A percentile compares a stretch with the other conserved stretches of the same genome.
These are phyloP conservation scores for Gracilinanus agilis DNA, from an alignment of 2,113 vertebrate species.

Conservation along the genomic window DNA sequence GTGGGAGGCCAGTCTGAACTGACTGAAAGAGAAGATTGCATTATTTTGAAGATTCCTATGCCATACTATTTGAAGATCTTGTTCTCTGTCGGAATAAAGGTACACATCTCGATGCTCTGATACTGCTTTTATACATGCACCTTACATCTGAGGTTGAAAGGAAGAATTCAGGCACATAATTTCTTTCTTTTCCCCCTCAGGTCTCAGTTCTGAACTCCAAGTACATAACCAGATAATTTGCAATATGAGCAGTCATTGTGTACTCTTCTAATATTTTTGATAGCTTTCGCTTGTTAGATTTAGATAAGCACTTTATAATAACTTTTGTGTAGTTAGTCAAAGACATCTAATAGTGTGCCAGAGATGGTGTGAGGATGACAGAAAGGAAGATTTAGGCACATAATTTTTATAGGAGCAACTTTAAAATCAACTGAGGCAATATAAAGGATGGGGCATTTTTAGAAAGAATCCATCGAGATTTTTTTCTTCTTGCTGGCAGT, in stretches of 20 bases:
- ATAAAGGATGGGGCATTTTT: background rate
- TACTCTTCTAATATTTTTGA: slow-evolving; percentile 9
- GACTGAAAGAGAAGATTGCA: background rate
- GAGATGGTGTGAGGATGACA: slow-evolving; percentile 20
- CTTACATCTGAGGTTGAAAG: slow-evolving; percentile 34
- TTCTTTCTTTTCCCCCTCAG: background rate
- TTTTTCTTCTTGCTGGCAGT: background rate
- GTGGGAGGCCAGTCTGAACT: background rate
- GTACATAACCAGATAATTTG: slow-evolving; percentile 53
- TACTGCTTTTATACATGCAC: background rate
- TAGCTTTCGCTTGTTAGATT: background rate
- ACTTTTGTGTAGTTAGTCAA: background rate
- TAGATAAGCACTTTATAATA: background rate
- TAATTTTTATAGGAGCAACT: slow-evolving; percentile 1
- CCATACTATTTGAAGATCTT: slow-evolving; percentile 40
- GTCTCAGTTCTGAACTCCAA: slow-evolving; percentile 55
- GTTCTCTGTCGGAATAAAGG: slow-evolving; percentile 32
- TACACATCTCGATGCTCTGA: slow-evolving; percentile 43
- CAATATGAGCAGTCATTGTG: slow-evolving; percentile 34
- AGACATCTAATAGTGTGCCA: background rate
- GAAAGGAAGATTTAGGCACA: background rate
- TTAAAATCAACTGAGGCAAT: slow-evolving; percentile 4
- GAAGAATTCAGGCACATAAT: slow-evolving; percentile 46
- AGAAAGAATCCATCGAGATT: background rate
- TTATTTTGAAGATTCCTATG: slow-evolving; percentile 39